Percentiles rank a stretch among this genome's conserved stretches.
Evolutionary conservation across 2,797 vertebrate species (phyloP).

Genomic region (Pipistrellus pipistrellus): DNA sequence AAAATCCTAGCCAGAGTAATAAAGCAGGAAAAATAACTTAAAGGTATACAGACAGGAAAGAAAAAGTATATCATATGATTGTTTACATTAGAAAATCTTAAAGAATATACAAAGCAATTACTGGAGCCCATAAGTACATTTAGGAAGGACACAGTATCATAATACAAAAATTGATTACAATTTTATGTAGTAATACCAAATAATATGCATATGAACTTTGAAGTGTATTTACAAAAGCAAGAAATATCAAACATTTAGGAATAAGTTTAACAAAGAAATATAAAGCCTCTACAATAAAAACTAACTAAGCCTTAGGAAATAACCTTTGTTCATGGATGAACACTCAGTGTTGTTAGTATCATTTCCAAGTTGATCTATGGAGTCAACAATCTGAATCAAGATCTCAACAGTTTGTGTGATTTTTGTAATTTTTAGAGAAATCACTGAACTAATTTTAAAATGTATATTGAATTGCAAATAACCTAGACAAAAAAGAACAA

Average conservation of each 20-base stretch:
- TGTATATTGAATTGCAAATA: neutral
- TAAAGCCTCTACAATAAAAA: neutral
- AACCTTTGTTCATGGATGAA: neutral
- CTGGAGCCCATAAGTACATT: slow-evolving; percentile 13
- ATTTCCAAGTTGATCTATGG: neutral
- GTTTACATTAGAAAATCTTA: slow-evolving; percentile 27
- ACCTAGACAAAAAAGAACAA: slow-evolving; percentile 51
- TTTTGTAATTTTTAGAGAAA: slow-evolving; percentile 23
- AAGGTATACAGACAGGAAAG: neutral
- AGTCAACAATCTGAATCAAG: neutral
- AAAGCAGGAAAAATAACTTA: slow-evolving; percentile 47
- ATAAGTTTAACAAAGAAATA: neutral
- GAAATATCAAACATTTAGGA: slow-evolving; percentile 12
- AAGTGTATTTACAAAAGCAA: neutral
- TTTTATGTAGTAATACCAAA: neutral
- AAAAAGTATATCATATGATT: neutral
- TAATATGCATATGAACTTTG: slow-evolving; percentile 41
- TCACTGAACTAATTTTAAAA: slow-evolving; percentile 18
- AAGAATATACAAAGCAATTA: neutral
- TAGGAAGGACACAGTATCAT: neutral
- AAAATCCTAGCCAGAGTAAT: slow-evolving; percentile 32
- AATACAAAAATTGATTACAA: slow-evolving; percentile 6
- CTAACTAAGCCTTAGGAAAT: neutral
- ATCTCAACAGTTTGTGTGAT: neutral
- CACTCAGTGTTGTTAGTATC: neutral